phyloP scores from a whole-genome alignment of 2,113 vertebrate genomes.

The Aegithalos caudatus region DNA sequence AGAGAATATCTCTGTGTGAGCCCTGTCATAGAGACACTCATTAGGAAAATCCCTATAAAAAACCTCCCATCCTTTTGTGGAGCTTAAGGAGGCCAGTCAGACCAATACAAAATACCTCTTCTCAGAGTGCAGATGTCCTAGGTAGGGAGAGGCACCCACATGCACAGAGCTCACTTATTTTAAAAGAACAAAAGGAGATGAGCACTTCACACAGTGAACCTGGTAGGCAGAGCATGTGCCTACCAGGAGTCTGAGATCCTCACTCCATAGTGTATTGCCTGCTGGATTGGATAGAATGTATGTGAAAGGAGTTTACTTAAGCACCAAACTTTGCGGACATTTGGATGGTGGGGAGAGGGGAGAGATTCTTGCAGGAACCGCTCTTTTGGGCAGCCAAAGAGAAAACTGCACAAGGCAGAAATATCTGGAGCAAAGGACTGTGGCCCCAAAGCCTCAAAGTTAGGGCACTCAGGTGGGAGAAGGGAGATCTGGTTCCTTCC shows the following conservation, averaged over 20 bases:
- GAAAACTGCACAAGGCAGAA: not conserved
- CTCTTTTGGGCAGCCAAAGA: not conserved
- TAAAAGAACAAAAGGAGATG: not conserved
- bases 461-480: not conserved
- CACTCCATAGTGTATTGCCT: accelerated
- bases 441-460: not conserved
- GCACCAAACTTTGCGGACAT: accelerated
- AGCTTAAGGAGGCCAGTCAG: not conserved
- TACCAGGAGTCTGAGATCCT: not conserved
- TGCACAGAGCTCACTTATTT: not conserved
- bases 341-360: accelerated
- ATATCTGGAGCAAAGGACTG: not conserved
- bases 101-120: not conserved
- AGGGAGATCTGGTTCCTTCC: not conserved
- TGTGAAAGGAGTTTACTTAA: not conserved
- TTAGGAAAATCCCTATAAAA: not conserved
- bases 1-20: not conserved
- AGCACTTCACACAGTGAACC: not conserved
- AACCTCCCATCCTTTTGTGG: accelerated
- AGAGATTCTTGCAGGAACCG: accelerated
- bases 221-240: not conserved
- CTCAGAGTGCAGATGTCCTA: not conserved
- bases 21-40: not conserved
- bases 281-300: not conserved
- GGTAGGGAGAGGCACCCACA: accelerated